Conservation (phyloP, 2,888 invertebrate genomes). For the Venusia cambrica region DNA sequence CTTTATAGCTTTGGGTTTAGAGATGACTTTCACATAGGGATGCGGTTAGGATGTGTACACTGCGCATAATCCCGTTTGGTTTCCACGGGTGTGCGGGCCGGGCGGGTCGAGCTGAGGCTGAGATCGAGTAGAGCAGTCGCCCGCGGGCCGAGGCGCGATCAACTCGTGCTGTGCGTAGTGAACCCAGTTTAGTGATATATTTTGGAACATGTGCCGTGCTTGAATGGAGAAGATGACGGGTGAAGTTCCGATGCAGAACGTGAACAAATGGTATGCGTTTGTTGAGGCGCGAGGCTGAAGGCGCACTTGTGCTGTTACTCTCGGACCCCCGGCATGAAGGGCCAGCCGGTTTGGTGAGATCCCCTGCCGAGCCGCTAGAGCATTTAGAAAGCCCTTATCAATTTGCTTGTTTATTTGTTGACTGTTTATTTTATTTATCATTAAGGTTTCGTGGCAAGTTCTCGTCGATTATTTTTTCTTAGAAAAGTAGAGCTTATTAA, state of each 20-base stretch:
- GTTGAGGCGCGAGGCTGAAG: conserved; percentile 57
- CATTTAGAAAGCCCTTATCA: conserved; percentile 42
- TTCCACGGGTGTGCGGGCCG: conserved; percentile 42
- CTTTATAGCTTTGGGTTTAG: conserved; percentile 28
- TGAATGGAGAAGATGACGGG: conserved; percentile 64
- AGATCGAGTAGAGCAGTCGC: too few relatives aligned
- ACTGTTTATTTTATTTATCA: conserved; percentile 28
- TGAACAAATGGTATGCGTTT: conserved; percentile 63
- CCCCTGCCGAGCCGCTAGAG: conserved; percentile 48
- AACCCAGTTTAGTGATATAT: conserved; percentile 27
- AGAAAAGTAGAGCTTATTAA: too few relatives aligned
- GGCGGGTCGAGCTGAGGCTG: conserved; percentile 26
- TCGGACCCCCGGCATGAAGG: conserved; percentile 68
- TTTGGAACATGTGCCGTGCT: conserved; percentile 64
- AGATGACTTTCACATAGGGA: conserved; percentile 36
- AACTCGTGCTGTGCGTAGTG: conserved; percentile 38
- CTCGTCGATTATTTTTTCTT: too few relatives aligned
- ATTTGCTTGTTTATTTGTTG: conserved; percentile 19
- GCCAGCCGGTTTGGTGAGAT: conserved; percentile 79
- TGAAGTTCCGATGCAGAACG: conserved; percentile 62
- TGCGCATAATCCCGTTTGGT: conserved; percentile 60
- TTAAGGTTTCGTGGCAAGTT: conserved; percentile 16
- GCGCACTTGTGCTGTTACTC: conserved; percentile 64
- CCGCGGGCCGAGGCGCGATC: conserved; percentile 43
- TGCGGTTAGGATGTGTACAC: conserved; percentile 46